Evolutionary conservation across 1,140 invertebrate species (phyloP), one percentile per base, ranked within the genome.

Genomic region (Drosophila santomea): DNA sequence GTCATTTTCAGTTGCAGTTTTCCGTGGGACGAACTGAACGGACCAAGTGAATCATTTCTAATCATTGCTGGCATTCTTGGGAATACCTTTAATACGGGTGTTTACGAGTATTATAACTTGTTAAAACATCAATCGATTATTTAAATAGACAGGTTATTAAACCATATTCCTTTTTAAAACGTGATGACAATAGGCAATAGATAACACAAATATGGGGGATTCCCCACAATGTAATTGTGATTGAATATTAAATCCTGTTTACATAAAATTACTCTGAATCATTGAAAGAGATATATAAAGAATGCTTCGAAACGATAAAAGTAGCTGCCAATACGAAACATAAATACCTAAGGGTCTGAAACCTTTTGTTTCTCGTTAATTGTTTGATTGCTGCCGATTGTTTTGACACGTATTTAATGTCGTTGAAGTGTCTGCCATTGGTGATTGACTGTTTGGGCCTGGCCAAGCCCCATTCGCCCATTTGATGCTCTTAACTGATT

Each of bases 321-420:
- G 47, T 32, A 50, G 15, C 54, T 58, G 15, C 23, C 39, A 48
- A 47, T 20, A 32, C 20, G 20, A 17, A 50, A 41, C 25, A 41
- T 12, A n/a, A 48, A n/a, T 12, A 32, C 4, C 11, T 35, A 36
- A 36, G 28, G 44, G 23, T 10, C 12, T 11, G 11, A 38, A 10
- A 52, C 25, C 38, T 47, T 28, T 69, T 69, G 64, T 57, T 68
- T 17, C n/a, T 57, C 23, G 28, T 71, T 71, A 48, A 69, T 71
- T 68, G 28, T 44, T 56, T 48, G 36, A 71, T 71, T 57, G 20
- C 60, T 54, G 60, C 39, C 60, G 51, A 77, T 77, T 78, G 73
- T 28, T 68, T 61, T 69, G 74, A 78, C 58, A 57, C 43, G 43
- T 74, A 74, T 74, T 74, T 62, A 71, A 69, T 71, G 56, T 57